Evolutionary conservation across 1,140 invertebrate species (phyloP).

Genomic region (Heliconius congener): DNA sequence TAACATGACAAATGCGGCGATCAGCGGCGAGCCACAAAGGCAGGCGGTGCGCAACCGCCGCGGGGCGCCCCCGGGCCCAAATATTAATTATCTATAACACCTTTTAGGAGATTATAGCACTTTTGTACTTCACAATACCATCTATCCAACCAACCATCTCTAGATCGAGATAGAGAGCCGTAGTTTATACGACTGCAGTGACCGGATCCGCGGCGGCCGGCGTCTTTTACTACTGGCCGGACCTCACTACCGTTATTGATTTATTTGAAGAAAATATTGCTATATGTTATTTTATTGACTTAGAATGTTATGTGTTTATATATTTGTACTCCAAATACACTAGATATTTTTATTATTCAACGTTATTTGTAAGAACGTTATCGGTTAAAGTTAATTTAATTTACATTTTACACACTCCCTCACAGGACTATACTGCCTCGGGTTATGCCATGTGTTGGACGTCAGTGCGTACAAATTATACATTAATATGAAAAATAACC

Average conservation of each 20-base stretch:
- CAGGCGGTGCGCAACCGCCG: conserved; percentile 60
- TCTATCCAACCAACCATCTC: conserved; percentile 53
- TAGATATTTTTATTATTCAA: background rate
- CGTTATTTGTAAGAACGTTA: background rate
- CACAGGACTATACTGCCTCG: conserved; percentile 41
- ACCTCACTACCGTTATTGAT: conserved; percentile 30
- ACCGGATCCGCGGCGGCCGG: conserved; percentile 27
- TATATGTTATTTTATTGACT: background rate
- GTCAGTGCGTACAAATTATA: conserved; percentile 43
- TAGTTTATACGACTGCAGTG: conserved; percentile 44
- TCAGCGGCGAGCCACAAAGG: conserved; percentile 63
- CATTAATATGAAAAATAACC: conserved; percentile 44
- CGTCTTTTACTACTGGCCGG: conserved; percentile 26
- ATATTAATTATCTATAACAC: conserved; percentile 79
- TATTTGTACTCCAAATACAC: background rate
- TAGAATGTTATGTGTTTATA: background rate
- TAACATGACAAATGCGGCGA: conserved; percentile 77
- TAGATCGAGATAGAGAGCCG: conserved; percentile 63
- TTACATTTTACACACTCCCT: conserved; percentile 35
- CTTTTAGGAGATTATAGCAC: conserved; percentile 79
- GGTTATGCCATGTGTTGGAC: conserved; percentile 58
- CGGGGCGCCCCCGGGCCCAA: conserved; percentile 66
- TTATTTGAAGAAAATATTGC: conserved; percentile 20
- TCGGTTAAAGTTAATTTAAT: conserved; percentile 54
- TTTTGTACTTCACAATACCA: conserved; percentile 60